A percentile compares a stretch with the other conserved stretches of the same genome.
These are phyloP conservation scores for Lutjanus argentimaculatus DNA, from an alignment of 2,797 vertebrate species.

Conservation along the genomic window DNA sequence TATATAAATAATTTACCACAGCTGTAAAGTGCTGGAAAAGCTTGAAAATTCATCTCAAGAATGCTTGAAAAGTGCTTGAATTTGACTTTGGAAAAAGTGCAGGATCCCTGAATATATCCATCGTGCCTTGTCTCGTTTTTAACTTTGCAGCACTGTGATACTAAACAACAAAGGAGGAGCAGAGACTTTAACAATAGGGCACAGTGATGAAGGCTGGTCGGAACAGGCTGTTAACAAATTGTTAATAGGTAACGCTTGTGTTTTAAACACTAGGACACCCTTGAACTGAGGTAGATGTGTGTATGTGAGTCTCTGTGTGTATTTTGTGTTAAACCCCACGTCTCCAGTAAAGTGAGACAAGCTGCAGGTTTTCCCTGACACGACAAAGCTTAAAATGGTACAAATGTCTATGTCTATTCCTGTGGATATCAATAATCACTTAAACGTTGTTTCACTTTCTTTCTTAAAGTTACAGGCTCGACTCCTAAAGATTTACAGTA, in stretches of 20 bases:
- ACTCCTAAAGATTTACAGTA: slow-evolving; percentile 28
- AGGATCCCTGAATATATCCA: no score
- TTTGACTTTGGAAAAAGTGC: no score
- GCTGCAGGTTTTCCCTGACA: not conserved
- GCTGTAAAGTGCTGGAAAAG: no score
- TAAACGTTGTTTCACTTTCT: not conserved
- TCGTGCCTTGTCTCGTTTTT: not conserved
- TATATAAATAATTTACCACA: no score
- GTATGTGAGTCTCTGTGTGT: slow-evolving; percentile 13
- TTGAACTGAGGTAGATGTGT: slow-evolving; percentile 26
- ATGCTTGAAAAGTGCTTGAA: no score
- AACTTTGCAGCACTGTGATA: not conserved
- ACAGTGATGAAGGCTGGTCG: slow-evolving; percentile 38
- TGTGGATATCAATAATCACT: slow-evolving; percentile 16
- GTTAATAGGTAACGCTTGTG: slow-evolving; percentile 39
- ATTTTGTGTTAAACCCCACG: slow-evolving; percentile 27
- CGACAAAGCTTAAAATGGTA: slow-evolving; percentile 1
- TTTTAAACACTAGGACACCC: slow-evolving; percentile 56
- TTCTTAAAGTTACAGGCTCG: not conserved
- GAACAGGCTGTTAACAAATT: slow-evolving; percentile 57
- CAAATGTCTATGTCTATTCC: slow-evolving; percentile 17
- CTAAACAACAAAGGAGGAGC: not conserved
- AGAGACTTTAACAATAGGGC: slow-evolving; percentile 25
- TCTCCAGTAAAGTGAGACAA: slow-evolving; percentile 27
- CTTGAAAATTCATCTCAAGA: no score